phyloP scores from a whole-genome alignment of 2,888 invertebrate genomes.

The Andrena marginata region DNA sequence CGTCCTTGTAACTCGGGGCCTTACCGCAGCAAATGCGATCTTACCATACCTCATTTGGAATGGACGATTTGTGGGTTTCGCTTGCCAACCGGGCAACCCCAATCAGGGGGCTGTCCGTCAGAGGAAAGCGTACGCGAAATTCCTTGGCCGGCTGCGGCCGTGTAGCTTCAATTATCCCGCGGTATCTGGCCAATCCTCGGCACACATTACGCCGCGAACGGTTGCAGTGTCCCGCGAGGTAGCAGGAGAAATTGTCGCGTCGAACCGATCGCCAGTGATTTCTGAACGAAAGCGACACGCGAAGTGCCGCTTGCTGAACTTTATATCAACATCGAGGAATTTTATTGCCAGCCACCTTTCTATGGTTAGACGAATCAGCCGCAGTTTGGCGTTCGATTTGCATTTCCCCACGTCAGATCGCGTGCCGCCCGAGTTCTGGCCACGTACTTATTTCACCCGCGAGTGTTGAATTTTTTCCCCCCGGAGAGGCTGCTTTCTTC shows the following conservation, averaged over 20 bases:
- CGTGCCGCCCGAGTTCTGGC: slow-evolving; percentile 56
- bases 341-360: slow-evolving; percentile 49
- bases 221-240: slow-evolving; percentile 50
- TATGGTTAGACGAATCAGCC: slow-evolving; percentile 54
- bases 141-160: slow-evolving; percentile 34
- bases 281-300: slow-evolving; percentile 39
- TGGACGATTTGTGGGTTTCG: slow-evolving; percentile 48
- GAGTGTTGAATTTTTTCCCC: slow-evolving; percentile 46
- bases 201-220: slow-evolving; percentile 29
- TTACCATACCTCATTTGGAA: slow-evolving; percentile 51
- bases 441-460: slow-evolving; percentile 52
- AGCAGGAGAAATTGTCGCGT: not conserved
- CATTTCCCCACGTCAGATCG: slow-evolving; percentile 68
- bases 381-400: slow-evolving; percentile 67
- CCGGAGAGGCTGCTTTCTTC: slow-evolving; percentile 40
- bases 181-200: slow-evolving; percentile 50
- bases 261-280: slow-evolving; percentile 21
- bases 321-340: slow-evolving; percentile 43
- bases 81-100: slow-evolving; percentile 36
- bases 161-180: slow-evolving; percentile 41
- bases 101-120: slow-evolving; percentile 38
- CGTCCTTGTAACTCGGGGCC: not conserved
- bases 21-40: slow-evolving; percentile 42
- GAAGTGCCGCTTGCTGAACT: slow-evolving; percentile 42
- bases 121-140: slow-evolving; percentile 47